These are phyloP conservation scores for Tetranychus truncatus DNA, from an alignment of 2,888 invertebrate genomes.

Conservation along the genomic window DNA sequence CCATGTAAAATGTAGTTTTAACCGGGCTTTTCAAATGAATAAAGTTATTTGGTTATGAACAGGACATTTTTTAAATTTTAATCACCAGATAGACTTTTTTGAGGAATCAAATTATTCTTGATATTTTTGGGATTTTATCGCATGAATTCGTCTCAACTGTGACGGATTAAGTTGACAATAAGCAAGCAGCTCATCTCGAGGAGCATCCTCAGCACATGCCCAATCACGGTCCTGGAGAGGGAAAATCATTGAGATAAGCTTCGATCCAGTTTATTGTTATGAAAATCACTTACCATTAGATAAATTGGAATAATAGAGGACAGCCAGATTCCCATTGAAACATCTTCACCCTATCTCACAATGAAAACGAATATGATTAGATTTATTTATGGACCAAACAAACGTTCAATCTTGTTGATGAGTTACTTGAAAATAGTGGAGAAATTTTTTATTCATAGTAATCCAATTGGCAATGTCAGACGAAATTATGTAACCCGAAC, in stretches of 20 bases:
- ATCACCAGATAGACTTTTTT: too few species aligned
- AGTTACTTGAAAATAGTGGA: constrained; percentile 27
- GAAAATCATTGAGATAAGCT: neutral
- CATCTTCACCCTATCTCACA: constrained; percentile 30
- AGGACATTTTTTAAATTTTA: too few species aligned
- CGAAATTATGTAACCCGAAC: constrained; percentile 32
- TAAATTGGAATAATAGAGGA: constrained; percentile 27
- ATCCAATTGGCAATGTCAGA: constrained; percentile 30
- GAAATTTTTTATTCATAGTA: constrained; percentile 27
- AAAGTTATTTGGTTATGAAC: too few species aligned
- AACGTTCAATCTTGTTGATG: neutral
- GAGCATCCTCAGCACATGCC: neutral
- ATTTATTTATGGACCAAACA: neutral
- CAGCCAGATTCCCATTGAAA: constrained; percentile 34
- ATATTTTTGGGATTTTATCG: neutral
- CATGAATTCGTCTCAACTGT: neutral
- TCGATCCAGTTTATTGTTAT: too few species aligned
- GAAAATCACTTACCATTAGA: neutral
- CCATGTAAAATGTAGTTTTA: too few species aligned
- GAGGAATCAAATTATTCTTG: neutral
- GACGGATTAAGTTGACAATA: neutral
- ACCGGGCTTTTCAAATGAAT: too few species aligned
- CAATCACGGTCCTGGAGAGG: neutral
- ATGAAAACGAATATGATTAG: constrained; percentile 22
- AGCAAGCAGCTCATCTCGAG: neutral